Base-by-base conservation (phyloP, 2,113 vertebrate species). In the Cavia aperea region DNA sequence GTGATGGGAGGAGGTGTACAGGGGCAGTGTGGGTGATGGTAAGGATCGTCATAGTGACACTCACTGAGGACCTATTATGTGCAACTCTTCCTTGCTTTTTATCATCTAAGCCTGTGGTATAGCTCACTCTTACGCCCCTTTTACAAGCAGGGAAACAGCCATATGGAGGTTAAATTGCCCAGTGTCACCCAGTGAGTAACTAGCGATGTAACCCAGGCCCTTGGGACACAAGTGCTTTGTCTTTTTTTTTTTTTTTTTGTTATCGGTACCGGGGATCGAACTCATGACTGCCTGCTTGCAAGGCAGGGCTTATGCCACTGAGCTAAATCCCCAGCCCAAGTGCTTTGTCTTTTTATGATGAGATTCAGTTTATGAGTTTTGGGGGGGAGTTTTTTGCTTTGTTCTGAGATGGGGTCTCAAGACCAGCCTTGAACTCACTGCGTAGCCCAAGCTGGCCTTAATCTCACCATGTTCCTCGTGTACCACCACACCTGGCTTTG, bases 131-230 rank as follows among this genome's bases (percentile, higher is more conserved):
- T 62, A 13, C 31, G 39, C n/a, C 77, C 62, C 6, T n/a, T 86
- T 81, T 6, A 21, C n/a, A n/a, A 68, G 16, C 31, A 21, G 43
- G 84, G 16, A 62, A 46, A 63, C 58, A 39, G 46, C 85, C 5
- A 13, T 7, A 13, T 39, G 11, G 58, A 51, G n/a, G 77, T 84
- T 49, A 43, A 39, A 21, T 51, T 13, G 4, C 54, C 31, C n/a
- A 16, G 1, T 1, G 4, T 73, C 19, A 2, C 56, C 49, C 75
- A 21, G n/a, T 33, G 65, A 1, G 1, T 6, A 29, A 73, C 12
- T 2, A 1, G 62, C 19, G 21, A 12, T 4, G 77, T 31, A 13
- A 15, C 23, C 62, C n/a, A 43, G 84, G 2, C 66, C 18, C 0
- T 0, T 7, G n/a, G 29, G 39, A 60, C 13, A 58, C 54, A 56